Base-by-base conservation (phyloP, 2,113 vertebrate genomes). In the Grantiella picta region DNA sequence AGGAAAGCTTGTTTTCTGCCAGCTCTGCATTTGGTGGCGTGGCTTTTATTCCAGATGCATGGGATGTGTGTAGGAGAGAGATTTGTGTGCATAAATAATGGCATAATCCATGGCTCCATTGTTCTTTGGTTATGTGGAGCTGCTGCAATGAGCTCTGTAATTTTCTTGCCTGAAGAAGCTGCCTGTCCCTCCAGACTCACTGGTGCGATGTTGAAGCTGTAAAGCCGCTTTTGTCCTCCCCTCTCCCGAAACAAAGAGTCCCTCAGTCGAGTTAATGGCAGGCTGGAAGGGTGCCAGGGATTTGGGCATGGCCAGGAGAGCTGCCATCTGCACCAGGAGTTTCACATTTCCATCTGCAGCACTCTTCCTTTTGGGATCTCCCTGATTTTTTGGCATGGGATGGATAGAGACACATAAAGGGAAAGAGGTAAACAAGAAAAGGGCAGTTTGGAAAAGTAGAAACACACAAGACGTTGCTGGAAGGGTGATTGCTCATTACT, bases 111-210 rank as follows among this genome's bases (percentile, higher is more conserved):
- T 92, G 57, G 28, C 89, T 57, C 78, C 73, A 76, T 95, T 95
- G 92, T 95, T 59, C 73, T n/a, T 45, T 12, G 24, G 6, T 85
- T 87, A 75, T 89, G 90, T 53, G 76, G 93, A 95, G 95, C 81
- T 83, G 89, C 93, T 94, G 94, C 85, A 96, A 95, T 95, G 95
- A 97, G 94, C 94, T 95, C 94, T 95, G 94, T 95, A 79, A 94
- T 96, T 95, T 80, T 94, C 88, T 96, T 92, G 92, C 94, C 94
- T 94, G 92, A 81, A 96, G 92, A 92, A 96, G 82, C 94, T 65
- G 87, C 95, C 86, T 82, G 94, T 95, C 93, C 92, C 94, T 94
- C 84, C 95, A 87, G 89, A 91, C 86, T 60, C 45, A 42, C 81
- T 44, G 69, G 91, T 83, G 59, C 38, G 60, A 78, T 13, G 82